These are phyloP conservation scores for Syrista parreyssii DNA, from an alignment of 2,888 invertebrate genomes.

Conservation along the genomic window DNA sequence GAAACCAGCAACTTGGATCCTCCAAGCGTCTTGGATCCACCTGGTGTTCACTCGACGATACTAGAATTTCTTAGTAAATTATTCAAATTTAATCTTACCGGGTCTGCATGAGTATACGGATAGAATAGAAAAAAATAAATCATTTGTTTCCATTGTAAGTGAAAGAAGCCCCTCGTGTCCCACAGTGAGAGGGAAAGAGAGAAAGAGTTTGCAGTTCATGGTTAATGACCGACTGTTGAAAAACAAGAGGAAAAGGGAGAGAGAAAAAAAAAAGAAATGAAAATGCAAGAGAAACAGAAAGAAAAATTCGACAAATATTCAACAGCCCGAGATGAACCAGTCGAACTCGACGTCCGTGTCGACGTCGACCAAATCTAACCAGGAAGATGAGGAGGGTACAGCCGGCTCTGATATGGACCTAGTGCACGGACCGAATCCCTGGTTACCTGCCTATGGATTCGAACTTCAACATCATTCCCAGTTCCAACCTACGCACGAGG, in stretches of 20 bases:
- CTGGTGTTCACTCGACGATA: too few species aligned
- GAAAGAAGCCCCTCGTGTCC: slow-evolving; percentile 29
- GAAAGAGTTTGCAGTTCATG: slow-evolving; percentile 56
- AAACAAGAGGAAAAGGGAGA: slow-evolving; percentile 18
- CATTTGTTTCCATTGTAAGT: neutral
- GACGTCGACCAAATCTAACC: slow-evolving; percentile 7
- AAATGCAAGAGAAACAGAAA: slow-evolving; percentile 5
- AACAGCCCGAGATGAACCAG: slow-evolving; percentile 25
- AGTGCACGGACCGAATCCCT: slow-evolving; percentile 76
- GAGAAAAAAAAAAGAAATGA: slow-evolving; percentile 13
- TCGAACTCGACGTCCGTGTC: slow-evolving; percentile 33
- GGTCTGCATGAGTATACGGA: too few species aligned
- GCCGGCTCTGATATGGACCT: slow-evolving; percentile 51
- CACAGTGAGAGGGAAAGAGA: slow-evolving; percentile 42
- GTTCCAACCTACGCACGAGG: slow-evolving; percentile 59
- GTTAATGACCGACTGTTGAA: slow-evolving; percentile 43
- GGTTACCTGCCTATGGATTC: slow-evolving; percentile 84
- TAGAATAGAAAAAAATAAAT: neutral
- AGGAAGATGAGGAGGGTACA: slow-evolving; percentile 24
- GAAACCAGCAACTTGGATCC: too few species aligned
- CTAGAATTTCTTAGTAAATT: too few species aligned
- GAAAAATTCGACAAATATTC: neutral
- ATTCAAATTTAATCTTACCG: too few species aligned
- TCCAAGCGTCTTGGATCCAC: too few species aligned
- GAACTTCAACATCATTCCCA: slow-evolving; percentile 70